These are phyloP conservation scores for Corella eumyota DNA, from an alignment of 23 tunicate genomes.

Conservation along the genomic window DNA sequence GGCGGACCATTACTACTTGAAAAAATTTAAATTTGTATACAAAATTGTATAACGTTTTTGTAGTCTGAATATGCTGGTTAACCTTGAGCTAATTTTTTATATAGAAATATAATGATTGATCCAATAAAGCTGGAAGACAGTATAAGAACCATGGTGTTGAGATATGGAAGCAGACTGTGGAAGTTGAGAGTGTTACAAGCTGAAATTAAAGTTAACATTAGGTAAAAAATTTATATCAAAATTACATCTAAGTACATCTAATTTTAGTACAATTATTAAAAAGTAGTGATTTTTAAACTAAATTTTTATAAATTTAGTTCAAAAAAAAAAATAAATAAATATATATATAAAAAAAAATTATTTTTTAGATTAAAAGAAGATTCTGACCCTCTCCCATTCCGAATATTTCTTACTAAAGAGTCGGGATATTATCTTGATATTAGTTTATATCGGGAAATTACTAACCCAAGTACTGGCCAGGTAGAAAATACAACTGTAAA, in stretches of 20 bases:
- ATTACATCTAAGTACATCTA: background rate
- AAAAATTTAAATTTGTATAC: too few species aligned
- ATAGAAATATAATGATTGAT: constrained; percentile 82
- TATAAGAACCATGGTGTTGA: constrained; percentile 87
- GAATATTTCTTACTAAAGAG: constrained; percentile 91
- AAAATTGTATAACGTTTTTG: too few species aligned
- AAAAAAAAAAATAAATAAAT: too few species aligned
- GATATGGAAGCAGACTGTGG: constrained; percentile 98
- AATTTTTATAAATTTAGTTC: background rate
- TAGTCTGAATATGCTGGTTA: too few species aligned
- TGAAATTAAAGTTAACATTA: constrained; percentile 97
- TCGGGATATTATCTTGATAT: constrained; percentile 90
- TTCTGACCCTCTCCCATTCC: constrained; percentile 60
- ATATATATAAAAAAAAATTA: too few species aligned
- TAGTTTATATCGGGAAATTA: constrained; percentile 88
- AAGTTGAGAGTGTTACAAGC: constrained; percentile 95
- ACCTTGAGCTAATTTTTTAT: too few species aligned
- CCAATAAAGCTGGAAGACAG: constrained; percentile 79
- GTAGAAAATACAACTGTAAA: constrained; percentile 9
- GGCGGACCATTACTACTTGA: too few species aligned
- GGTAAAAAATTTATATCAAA: constrained; percentile 28
- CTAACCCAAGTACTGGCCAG: constrained; percentile 75
- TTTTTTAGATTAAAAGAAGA: constrained; percentile 73
- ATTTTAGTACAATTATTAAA: background rate
- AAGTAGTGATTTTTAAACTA: background rate